Percentiles rank a stretch among this genome's conserved stretches.
These are phyloP conservation scores for Spheniscus mendiculus DNA, from an alignment of 2,113 vertebrate genomes.

Conservation along the genomic window DNA sequence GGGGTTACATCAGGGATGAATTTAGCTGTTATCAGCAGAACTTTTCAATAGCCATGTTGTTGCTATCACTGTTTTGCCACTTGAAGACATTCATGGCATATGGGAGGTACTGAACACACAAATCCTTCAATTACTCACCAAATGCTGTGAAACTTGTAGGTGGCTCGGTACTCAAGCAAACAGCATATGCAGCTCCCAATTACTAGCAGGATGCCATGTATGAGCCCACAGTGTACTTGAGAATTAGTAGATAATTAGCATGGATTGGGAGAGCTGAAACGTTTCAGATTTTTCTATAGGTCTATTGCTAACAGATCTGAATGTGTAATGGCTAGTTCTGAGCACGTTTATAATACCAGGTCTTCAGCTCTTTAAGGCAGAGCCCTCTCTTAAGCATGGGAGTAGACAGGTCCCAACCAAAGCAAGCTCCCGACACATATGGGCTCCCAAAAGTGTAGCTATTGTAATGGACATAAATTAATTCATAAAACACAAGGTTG, in stretches of 20 bases:
- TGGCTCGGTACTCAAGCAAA: background rate
- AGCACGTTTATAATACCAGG: background rate
- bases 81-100: constrained; percentile 23
- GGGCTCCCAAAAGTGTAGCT: background rate
- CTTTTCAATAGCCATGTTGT: background rate
- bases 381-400: background rate
- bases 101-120: constrained; percentile 11
- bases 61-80: background rate
- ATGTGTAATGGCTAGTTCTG: background rate
- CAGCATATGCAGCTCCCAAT: background rate
- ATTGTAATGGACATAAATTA: background rate
- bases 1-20: background rate
- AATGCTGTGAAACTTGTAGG: constrained; percentile 40
- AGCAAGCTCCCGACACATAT: background rate
- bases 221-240: background rate
- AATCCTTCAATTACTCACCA: constrained; percentile 30
- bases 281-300: background rate
- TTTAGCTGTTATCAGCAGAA: background rate
- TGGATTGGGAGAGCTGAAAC: background rate
- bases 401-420: background rate
- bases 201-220: background rate
- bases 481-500: background rate
- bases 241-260: background rate
- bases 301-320: background rate
- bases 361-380: background rate